Conservation (phyloP, 2,113 vertebrate genomes). For the Isurus oxyrinchus region DNA sequence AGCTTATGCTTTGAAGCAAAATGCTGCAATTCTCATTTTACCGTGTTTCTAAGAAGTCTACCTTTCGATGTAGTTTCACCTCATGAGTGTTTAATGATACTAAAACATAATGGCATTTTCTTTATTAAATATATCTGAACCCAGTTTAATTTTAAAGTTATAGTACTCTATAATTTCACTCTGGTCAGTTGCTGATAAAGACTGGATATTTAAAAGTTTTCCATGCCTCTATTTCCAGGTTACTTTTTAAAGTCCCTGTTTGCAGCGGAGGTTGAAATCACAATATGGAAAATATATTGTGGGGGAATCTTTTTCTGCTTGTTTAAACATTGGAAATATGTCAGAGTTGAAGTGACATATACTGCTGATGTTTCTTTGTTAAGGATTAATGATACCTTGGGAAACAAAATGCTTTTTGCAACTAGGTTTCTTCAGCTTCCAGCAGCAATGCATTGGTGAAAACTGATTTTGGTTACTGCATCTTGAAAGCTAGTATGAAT, state of each 20-base stretch:
- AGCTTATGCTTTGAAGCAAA: background rate
- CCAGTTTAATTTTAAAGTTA: background rate
- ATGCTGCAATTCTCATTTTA: background rate
- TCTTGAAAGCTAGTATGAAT: background rate
- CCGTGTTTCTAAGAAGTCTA: background rate
- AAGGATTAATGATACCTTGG: background rate
- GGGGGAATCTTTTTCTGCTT: background rate
- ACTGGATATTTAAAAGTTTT: background rate
- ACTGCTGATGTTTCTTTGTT: background rate
- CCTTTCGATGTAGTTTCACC: background rate
- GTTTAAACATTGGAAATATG: background rate
- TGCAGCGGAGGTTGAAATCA: background rate
- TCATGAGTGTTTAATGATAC: background rate
- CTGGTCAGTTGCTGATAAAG: background rate
- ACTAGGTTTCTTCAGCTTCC: background rate
- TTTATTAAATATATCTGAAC: background rate
- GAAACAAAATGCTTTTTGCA: background rate
- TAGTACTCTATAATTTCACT: background rate
- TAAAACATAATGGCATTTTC: background rate
- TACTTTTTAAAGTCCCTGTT: background rate
- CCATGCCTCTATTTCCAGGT: background rate
- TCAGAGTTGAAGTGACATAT: background rate
- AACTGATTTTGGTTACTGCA: background rate
- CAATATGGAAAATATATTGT: background rate
- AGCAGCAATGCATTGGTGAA: background rate